Conservation (phyloP, 2,113 vertebrate genomes). For the Nothoprocta perdicaria region DNA sequence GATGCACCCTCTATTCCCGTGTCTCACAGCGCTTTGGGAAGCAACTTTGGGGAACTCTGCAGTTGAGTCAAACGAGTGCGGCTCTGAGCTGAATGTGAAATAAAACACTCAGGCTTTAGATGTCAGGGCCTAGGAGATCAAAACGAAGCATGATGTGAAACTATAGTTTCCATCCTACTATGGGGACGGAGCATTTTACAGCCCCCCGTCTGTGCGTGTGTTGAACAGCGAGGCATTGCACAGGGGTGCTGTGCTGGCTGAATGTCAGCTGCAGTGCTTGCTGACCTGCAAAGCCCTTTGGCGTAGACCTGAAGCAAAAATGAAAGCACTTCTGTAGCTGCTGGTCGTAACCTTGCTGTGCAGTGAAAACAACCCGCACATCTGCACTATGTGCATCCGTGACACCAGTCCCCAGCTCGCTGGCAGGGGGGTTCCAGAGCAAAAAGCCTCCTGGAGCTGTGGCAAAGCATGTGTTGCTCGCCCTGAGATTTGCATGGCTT, state of each 20-base stretch:
- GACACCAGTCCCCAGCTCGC: background rate
- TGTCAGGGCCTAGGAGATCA: background rate
- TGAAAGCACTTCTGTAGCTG: background rate
- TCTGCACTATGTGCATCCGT: background rate
- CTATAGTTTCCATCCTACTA: background rate
- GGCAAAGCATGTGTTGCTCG: background rate
- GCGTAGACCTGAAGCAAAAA: background rate
- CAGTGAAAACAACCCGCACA: background rate
- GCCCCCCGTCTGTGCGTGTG: background rate
- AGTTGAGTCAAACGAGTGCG: background rate
- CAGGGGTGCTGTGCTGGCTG: background rate
- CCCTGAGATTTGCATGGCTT: conserved; percentile 8
- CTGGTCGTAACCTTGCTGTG: background rate
- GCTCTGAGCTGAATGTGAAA: background rate
- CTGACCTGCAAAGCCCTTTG: background rate
- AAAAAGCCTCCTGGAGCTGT: background rate
- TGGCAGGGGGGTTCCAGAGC: background rate
- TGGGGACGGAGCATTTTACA: background rate
- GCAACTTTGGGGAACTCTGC: background rate
- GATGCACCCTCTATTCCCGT: background rate
- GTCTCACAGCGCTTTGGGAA: background rate
- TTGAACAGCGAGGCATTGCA: background rate
- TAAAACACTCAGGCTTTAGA: background rate
- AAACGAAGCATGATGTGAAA: background rate
- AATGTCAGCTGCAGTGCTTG: background rate